Evolutionary conservation across 2,113 vertebrate species (phyloP).

Genomic region (Pristiophorus japonicus): DNA sequence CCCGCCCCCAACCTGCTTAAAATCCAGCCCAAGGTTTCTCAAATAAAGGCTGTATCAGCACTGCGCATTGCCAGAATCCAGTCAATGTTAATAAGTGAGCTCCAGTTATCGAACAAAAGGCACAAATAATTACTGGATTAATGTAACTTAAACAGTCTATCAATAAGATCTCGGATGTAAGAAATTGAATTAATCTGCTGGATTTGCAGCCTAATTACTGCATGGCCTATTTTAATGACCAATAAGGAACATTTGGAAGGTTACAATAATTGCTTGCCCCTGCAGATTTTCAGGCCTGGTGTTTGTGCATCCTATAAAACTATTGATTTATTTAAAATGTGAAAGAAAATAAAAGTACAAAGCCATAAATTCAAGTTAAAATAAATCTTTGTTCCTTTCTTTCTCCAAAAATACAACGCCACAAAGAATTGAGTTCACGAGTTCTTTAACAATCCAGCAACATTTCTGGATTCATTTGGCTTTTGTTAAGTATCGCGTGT

Average conservation of each 20-base stretch:
- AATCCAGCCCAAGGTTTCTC: too few species aligned
- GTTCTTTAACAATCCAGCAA: not conserved
- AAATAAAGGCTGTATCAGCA: not conserved
- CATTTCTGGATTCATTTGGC: not conserved
- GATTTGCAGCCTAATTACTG: slow-evolving; percentile 22
- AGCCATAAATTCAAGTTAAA: not conserved
- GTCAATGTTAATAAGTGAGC: not conserved
- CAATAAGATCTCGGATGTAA: not conserved
- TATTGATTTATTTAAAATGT: not conserved
- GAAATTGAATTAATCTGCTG: slow-evolving; percentile 19
- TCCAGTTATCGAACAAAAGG: slow-evolving; percentile 8
- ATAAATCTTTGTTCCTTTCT: not conserved
- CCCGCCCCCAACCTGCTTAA: too few species aligned
- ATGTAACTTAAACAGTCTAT: slow-evolving; percentile 13
- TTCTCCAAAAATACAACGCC: not conserved
- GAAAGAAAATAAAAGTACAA: not conserved
- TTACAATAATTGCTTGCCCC: not conserved
- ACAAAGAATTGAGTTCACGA: not conserved
- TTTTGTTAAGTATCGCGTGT: not conserved
- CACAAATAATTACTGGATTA: not conserved
- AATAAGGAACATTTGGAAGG: not conserved
- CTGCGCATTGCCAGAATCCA: not conserved
- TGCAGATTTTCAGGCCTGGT: not conserved
- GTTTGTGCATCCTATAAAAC: not conserved
- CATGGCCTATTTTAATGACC: slow-evolving; percentile 14